Evolutionary conservation across 2,888 invertebrate genomes (phyloP).

Genomic region (Idaea aversata): DNA sequence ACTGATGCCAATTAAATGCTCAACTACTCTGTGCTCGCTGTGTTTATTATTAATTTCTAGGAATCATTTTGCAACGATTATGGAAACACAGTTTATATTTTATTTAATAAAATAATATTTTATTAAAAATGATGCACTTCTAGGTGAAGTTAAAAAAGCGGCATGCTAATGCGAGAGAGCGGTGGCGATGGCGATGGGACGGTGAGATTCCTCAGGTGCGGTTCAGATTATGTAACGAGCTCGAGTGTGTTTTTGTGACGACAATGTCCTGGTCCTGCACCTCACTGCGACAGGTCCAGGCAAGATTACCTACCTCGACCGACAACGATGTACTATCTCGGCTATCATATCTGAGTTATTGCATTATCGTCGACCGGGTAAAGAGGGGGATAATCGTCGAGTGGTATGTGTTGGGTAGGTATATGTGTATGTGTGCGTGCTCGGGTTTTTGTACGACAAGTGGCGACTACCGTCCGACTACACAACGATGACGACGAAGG

Average conservation of each 20-base stretch:
- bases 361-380: constrained; percentile 21
- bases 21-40: neutral
- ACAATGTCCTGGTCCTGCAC: constrained; percentile 36
- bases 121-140: neutral
- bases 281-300: constrained; percentile 30
- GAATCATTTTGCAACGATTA: neutral
- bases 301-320: constrained; percentile 55
- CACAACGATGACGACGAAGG: too few relatives aligned
- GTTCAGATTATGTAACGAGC: constrained; percentile 60
- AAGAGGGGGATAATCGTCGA: constrained; percentile 18
- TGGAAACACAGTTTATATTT: neutral
- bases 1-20: neutral
- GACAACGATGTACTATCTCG: constrained; percentile 18
- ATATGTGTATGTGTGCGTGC: neutral
- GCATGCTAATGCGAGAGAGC: constrained; percentile 29
- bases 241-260: constrained; percentile 50
- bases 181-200: constrained; percentile 25
- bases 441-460: neutral
- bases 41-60: neutral
- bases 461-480: neutral
- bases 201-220: constrained; percentile 35
- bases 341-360: constrained; percentile 34
- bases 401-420: neutral
- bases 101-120: neutral
- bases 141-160: constrained; percentile 19